Base-by-base conservation (phyloP, 2,888 invertebrate species). In the Pyralis farinalis region DNA sequence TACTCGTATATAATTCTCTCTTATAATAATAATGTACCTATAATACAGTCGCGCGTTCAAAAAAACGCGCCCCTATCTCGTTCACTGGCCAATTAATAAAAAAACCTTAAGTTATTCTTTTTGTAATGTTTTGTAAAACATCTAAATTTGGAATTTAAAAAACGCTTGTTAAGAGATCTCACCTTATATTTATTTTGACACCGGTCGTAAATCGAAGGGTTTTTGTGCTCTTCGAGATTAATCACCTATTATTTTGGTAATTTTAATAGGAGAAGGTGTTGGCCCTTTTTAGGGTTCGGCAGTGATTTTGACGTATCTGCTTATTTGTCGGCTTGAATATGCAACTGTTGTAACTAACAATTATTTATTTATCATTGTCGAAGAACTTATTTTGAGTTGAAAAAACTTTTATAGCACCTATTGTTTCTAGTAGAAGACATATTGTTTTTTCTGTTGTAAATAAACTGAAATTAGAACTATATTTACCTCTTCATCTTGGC, bases 111-210 rank as follows among this genome's bases (percentile, higher is more conserved):
- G 40, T 52, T 55, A 46, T 66, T 59, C 69, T 59, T 73, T 77
- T 83, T 77, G 58, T 77, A 75, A 71, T 72, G 75, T 82, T 84
- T 81, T 82, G 84, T 87, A 78, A 75, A 84, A 87, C 86, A 82
- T 80, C 84, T 86, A 85, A 81, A 86, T 87, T 86, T 80, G 71
- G 81, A 59, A 56, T 75, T 51, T 43, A 58, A 55, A 54, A 49
- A 44, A 40, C 38, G 12, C 75, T 78, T 72, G 74, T 79, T 78
- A 75, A 64, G 46, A 51, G 57, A 56, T 55, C 55, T 58, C 56
- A 46, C 55, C 66, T 71, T 73, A 71, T 81, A 84, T 81, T 80
- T 83, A 86, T 83, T 81, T 77, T 81, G 83, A 84, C 80, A 76
- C 63, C 43, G 55, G 50, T 64, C 67, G 71, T 86, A 85, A 84